A percentile compares a stretch with the other conserved stretches of the same genome.
Evolutionary conservation across 2,797 vertebrate genomes (phyloP).

Genomic region (Hafferia zeledoni): DNA sequence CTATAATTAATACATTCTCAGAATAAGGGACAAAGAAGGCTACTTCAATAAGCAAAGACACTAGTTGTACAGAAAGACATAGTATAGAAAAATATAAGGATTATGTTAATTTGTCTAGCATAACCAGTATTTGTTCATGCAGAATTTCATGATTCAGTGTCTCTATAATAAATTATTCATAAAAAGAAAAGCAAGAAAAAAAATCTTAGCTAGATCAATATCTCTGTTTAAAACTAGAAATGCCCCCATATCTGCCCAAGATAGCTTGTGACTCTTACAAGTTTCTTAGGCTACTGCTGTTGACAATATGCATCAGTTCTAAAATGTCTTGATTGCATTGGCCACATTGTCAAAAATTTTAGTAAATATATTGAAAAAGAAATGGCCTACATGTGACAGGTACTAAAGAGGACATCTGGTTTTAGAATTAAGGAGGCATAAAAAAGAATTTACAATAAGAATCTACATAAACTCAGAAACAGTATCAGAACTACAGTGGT

Average conservation of each 20-base stretch:
- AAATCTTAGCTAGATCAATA: slow-evolving; percentile 13
- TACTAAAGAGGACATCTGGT: not conserved
- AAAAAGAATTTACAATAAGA: not conserved
- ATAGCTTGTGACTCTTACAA: not conserved
- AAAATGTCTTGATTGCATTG: not conserved
- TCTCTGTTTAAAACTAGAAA: slow-evolving; percentile 42
- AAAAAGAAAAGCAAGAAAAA: slow-evolving; percentile 34
- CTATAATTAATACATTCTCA: not conserved
- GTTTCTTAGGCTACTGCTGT: not conserved
- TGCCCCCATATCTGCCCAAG: not conserved
- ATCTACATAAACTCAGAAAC: not conserved
- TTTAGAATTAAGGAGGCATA: not conserved
- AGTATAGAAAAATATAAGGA: not conserved
- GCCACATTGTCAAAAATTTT: not conserved
- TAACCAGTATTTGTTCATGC: slow-evolving; percentile 6
- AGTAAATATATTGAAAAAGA: not conserved
- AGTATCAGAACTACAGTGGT: not conserved
- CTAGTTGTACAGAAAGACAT: not conserved
- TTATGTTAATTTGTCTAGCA: slow-evolving; percentile 10
- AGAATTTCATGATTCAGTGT: slow-evolving; percentile 21
- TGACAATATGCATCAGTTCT: not conserved
- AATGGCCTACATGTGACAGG: not conserved
- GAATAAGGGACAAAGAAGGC: not conserved
- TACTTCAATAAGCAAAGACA: not conserved
- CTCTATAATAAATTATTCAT: slow-evolving; percentile 61